Evolutionary conservation across 2,888 invertebrate species (phyloP).

Genomic region (Diadegma fenestrale): DNA sequence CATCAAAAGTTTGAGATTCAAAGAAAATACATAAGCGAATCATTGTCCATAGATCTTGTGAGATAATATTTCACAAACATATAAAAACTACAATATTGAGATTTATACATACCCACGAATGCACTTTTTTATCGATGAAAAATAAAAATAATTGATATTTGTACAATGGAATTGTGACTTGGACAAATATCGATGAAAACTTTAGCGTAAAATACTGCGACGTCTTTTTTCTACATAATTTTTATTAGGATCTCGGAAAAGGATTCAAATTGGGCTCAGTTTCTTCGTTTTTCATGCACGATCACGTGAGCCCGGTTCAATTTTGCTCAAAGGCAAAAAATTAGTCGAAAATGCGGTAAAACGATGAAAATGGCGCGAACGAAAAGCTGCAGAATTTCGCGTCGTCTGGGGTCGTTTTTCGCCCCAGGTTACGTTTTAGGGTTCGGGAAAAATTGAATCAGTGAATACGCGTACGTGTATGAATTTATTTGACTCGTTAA

Average conservation of each 20-base stretch:
- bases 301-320: too few relatives aligned
- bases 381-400: too few relatives aligned
- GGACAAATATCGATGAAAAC: not conserved
- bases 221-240: not conserved
- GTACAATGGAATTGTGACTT: not conserved
- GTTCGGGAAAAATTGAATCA: too few relatives aligned
- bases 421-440: too few relatives aligned
- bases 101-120: not conserved
- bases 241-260: not conserved
- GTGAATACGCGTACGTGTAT: too few relatives aligned
- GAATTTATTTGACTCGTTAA: too few relatives aligned
- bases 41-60: not conserved
- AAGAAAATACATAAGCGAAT: not conserved
- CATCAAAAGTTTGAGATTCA: not conserved
- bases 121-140: not conserved
- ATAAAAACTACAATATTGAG: not conserved
- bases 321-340: too few relatives aligned
- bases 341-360: too few relatives aligned
- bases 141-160: not conserved
- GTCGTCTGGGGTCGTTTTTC: too few relatives aligned
- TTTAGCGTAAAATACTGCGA: not conserved
- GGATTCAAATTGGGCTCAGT: too few relatives aligned
- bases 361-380: too few relatives aligned
- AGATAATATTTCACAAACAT: not conserved
- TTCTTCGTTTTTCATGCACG: too few relatives aligned